A percentile compares a stretch with the other conserved stretches of the same genome.
Evolutionary conservation across 2,113 vertebrate genomes (phyloP).

Genomic region (Menidia beryllina): DNA sequence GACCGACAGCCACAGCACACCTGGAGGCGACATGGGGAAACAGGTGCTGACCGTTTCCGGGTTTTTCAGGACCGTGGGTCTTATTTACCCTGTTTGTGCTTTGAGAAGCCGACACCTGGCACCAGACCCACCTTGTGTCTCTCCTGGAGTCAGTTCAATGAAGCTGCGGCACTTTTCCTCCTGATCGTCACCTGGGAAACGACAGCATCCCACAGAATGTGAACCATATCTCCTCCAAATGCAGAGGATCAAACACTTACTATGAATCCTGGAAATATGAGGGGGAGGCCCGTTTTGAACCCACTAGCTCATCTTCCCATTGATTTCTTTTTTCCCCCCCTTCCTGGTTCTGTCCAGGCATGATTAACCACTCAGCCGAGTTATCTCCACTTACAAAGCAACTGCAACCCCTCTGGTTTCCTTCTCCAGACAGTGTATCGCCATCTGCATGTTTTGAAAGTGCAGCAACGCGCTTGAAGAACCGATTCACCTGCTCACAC

Average conservation of each 20-base stretch:
- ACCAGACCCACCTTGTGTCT: slow-evolving; percentile 78
- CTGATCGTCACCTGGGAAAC: slow-evolving; percentile 62
- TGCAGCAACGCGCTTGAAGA: no score
- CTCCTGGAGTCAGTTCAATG: slow-evolving; percentile 85
- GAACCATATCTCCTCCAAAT: not conserved
- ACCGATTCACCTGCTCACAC: no score
- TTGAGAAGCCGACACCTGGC: not conserved
- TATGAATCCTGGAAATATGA: slow-evolving; percentile 9
- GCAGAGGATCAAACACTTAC: not conserved
- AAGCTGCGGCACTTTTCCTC: slow-evolving; percentile 87
- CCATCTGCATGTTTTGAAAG: no score
- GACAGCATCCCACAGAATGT: not conserved
- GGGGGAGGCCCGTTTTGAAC: slow-evolving; percentile 17
- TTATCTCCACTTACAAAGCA: no score
- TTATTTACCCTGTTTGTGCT: not conserved
- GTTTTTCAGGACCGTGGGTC: not conserved
- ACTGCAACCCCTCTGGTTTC: no score
- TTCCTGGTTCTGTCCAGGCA: not conserved
- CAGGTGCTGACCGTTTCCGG: not conserved
- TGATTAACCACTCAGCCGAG: not conserved
- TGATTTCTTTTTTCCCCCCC: slow-evolving; percentile 11
- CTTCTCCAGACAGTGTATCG: no score
- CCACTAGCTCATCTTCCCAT: not conserved
- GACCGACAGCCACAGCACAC: slow-evolving; percentile 87
- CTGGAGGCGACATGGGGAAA: slow-evolving; percentile 47